Evolutionary conservation across 92 coral and sea anemone species (phyloP).

Genomic region (Epizoanthus ramosus): DNA sequence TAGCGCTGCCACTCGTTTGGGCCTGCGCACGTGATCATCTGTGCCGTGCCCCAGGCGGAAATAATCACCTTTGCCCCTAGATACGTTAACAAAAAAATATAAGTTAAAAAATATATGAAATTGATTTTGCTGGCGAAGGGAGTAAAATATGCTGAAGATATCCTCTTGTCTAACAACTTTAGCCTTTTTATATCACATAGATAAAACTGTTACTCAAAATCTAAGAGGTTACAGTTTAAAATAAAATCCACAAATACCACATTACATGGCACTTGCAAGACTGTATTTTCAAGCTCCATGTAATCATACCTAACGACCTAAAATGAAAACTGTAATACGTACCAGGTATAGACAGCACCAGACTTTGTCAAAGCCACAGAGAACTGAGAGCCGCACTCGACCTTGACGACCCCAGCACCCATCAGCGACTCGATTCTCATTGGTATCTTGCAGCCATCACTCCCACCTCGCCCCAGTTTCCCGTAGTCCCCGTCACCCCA

Average conservation of each 20-base stretch:
- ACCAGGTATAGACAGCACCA: conserved; percentile 97
- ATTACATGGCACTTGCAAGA: too few species aligned
- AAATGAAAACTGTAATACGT: conserved; percentile 20
- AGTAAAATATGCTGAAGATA: too few species aligned
- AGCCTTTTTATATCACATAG: too few species aligned
- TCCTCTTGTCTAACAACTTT: too few species aligned
- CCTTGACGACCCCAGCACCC: conserved; percentile 84
- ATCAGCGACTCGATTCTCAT: conserved; percentile 86
- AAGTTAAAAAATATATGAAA: too few species aligned
- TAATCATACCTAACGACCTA: background rate
- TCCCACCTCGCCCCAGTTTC: conserved; percentile 98
- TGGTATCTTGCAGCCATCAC: conserved; percentile 97
- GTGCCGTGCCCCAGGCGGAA: conserved; percentile 98
- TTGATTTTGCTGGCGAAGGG: too few species aligned
- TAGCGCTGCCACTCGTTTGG: conserved; percentile 91
- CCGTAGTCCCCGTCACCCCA: conserved; percentile 99
- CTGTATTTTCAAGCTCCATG: background rate
- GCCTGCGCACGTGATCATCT: conserved; percentile 97
- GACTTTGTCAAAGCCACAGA: conserved; percentile 95
- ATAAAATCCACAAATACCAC: too few species aligned
- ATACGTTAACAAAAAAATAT: too few species aligned
- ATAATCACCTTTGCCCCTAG: conserved; percentile 98
- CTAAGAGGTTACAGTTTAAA: too few species aligned
- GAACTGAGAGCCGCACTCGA: conserved; percentile 98
- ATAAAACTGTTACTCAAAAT: too few species aligned